Evolutionary conservation across 2,888 invertebrate genomes (phyloP), one percentile per base, ranked within the genome.

Genomic region (Acleris emargana): DNA sequence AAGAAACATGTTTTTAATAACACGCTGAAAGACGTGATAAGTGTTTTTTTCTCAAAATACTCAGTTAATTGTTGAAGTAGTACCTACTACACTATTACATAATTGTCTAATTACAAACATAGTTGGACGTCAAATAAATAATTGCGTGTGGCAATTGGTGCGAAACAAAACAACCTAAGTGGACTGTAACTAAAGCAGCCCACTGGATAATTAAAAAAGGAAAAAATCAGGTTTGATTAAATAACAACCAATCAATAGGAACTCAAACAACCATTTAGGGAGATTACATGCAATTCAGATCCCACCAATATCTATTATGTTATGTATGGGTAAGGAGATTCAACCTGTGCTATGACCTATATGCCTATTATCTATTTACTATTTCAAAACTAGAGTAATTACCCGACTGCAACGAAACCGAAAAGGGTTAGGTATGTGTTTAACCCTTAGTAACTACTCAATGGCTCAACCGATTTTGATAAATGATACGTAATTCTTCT

Each of bases 201-300:
- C 28, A 32, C 3, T 1, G 3, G 45, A 17, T 45, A 67, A 63
- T 67, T 67, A 67, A 18, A 43, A 43, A 50, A 53, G 47, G 17
- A n/a, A 58, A 16, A 58, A 67, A 62, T 51, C 42, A 58, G 55
- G 61, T 58, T 69, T 58, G 52, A 69, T 69, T 57, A 58, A 67
- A 67, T 64, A 69, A 67, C 43, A 7, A 63, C 64, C 58, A 55
- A 68, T 62, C 62, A 58, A 61, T 67, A 62, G 62, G 57, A 61
- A 66, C 60, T 20, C 38, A 42, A 54, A 28, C 42, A 42, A 13
- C 7, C 42, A 20, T 63, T 63, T 47, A 42, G 32, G 32, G 9
- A 17, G 49, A 58, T 58, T 47, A 47, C 53, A 53, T 58, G 13
- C 38, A 38, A 38, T 38, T 38, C 38, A 38, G 38, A 38, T 3